Evolutionary conservation across 2,113 vertebrate species (phyloP), one percentile per base, ranked within the genome.

Genomic region (Tor tambroides): DNA sequence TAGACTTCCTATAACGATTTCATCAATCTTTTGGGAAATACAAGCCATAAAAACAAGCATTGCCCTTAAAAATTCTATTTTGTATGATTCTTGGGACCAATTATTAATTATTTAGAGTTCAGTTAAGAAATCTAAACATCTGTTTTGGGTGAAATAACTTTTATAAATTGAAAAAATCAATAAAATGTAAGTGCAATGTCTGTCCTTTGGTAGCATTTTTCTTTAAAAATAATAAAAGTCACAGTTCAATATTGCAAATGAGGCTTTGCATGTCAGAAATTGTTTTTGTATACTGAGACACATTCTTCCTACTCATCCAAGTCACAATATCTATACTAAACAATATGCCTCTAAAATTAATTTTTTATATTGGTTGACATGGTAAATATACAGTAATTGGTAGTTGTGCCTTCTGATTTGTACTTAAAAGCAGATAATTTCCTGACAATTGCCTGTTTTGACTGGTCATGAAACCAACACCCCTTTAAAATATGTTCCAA

Each of bases 21-120:
- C 23, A 83, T 87, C 14, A 76, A 77, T 65, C n/a, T 28, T 83
- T 65, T 61, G 23, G 83, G 54, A 38, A 63, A 63, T 61, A 19
- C 77, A 88, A 63, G 78, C 69, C 76, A 84, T 88, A 80, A 30
- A 88, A 69, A 11, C 38, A 61, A 77, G 49, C 35, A n/a, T 28
- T 35, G 30, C 38, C 43, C 83, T 14, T 76, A 15, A 69, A 85
- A 51, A n/a, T 67, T 26, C 1, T 38, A 51, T 84, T 43, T 75
- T 59, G 38, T 59, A 41, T 43, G 2, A 59, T 74, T 75, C 6
- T 67, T 59, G 51, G 51, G 77, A 79, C 51, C 51, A 59, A 35
- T 79, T 56, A 78, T 78, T 1, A 5, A 30, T 51, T 28, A 30
- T 54, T 1, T 28, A 21, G 19, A 30, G 46, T 30, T 51, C 9